These are phyloP conservation scores for Marisa cornuarietis DNA, from an alignment of 1,140 invertebrate species.

Conservation along the genomic window DNA sequence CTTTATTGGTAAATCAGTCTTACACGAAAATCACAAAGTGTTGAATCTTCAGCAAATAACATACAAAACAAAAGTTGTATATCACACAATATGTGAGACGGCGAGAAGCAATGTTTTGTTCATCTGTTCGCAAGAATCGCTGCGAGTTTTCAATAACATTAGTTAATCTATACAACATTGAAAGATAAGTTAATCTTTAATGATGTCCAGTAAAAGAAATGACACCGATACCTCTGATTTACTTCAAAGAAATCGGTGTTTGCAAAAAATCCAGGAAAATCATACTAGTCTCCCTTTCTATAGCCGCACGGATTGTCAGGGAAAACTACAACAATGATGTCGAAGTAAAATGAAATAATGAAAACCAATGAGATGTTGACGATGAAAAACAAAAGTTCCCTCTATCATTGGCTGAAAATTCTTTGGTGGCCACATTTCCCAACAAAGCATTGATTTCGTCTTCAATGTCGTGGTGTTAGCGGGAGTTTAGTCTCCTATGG, in stretches of 20 bases:
- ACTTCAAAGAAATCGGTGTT: not conserved
- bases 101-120: too few relatives aligned
- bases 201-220: too few relatives aligned
- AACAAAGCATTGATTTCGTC: not conserved
- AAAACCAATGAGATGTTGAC: not conserved
- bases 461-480: not conserved
- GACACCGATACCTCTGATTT: too few relatives aligned
- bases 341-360: not conserved
- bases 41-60: too few relatives aligned
- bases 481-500: not conserved
- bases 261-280: not conserved
- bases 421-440: not conserved
- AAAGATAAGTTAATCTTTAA: too few relatives aligned
- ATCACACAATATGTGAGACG: too few relatives aligned
- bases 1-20: too few relatives aligned
- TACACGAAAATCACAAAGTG: too few relatives aligned
- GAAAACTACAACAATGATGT: not conserved
- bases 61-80: too few relatives aligned
- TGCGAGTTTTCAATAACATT: too few relatives aligned
- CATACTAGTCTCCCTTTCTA: not conserved
- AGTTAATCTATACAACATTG: too few relatives aligned
- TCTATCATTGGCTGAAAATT: not conserved
- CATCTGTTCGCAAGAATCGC: too few relatives aligned
- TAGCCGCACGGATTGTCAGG: not conserved
- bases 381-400: not conserved